Percentiles rank a stretch among this genome's conserved stretches.
These are phyloP conservation scores for Folsomia candida DNA, from an alignment of 2,888 invertebrate species.

Conservation along the genomic window DNA sequence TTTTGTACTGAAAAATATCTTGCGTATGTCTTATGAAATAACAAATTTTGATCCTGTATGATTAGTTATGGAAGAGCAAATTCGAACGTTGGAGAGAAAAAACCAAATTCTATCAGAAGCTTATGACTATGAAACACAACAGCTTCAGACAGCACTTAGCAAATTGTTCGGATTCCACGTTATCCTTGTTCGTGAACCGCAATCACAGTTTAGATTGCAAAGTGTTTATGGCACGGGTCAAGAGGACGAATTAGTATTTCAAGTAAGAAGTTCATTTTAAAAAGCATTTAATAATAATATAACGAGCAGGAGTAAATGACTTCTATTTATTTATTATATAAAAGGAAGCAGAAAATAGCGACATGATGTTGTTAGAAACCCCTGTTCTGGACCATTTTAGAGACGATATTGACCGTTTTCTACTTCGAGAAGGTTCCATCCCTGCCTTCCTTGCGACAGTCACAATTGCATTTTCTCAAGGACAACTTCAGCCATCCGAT, in stretches of 20 bases:
- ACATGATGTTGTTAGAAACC: constrained; percentile 49
- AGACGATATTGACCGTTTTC: constrained; percentile 45
- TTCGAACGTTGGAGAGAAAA: constrained; percentile 37
- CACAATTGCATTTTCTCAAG: constrained; percentile 42
- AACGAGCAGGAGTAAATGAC: too few species aligned
- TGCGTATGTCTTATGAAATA: constrained; percentile 1
- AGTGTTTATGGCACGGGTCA: constrained; percentile 38
- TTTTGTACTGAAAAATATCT: background rate
- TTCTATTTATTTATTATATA: constrained; percentile 9
- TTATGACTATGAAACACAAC: constrained; percentile 47
- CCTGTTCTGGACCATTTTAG: constrained; percentile 45
- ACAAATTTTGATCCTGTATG: constrained; percentile 5
- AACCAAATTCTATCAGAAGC: constrained; percentile 42
- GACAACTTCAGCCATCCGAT: constrained; percentile 16
- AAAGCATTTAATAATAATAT: constrained; percentile 5
- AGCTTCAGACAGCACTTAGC: constrained; percentile 39
- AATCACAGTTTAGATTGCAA: constrained; percentile 43
- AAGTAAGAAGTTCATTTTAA: constrained; percentile 36
- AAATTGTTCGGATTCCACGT: constrained; percentile 46
- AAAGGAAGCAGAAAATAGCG: constrained; percentile 45
- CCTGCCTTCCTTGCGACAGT: constrained; percentile 45
- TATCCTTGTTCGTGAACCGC: constrained; percentile 41
- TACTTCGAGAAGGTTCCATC: constrained; percentile 43
- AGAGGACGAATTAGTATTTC: constrained; percentile 46
- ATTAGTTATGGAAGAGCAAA: constrained; percentile 39